Evolutionary conservation across 2,113 vertebrate genomes (phyloP), one percentile per base, ranked within the genome.

Genomic region (Myodes glareolus): DNA sequence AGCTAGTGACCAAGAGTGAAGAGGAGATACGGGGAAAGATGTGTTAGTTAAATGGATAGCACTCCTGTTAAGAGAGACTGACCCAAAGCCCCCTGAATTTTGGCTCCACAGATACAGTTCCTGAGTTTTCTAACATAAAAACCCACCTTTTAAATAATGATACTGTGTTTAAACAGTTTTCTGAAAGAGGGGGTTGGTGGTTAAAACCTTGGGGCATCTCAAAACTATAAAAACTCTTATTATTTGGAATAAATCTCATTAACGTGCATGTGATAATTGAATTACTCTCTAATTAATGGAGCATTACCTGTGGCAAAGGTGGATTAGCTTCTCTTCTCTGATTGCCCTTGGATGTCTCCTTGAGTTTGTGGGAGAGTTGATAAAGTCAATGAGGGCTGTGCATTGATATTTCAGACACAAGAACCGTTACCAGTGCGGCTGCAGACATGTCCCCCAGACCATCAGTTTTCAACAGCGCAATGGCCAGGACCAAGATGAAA

Each of bases 351-450:
- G 87, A 55, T 61, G 25, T 92, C 13, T 36, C 81, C 95, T 94
- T 33, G 90, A 39, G 58, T 95, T 68, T 97, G 82, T 84, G 96
- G 0, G 67, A 47, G 70, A 25, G 65, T 65, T 85, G 89, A 88
- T 39, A 36, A 88, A 87, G 33, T 96, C 95, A 52, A 0, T 87
- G 97, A 97, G 95, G 85, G 97, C 95, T 98, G 70, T 98, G 95
- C 94, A 97, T 99, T 98, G 97, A 98, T 98, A 97, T 75, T 98
- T 91, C 95, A 99, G 99, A 98, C 92, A 97, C 98, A 0, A 94
- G 88, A 94, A 98, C 98, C 73, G 76, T 97, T 96, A 97, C 94
- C 95, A 0, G 92, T 19, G 23, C 58, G 92, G 98, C 97, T 97
- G 96, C 97, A 96, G 96, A 85, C 29, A 2, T 5, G 16, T 82